phyloP scores from a whole-genome alignment of 2,113 vertebrate species.

The Azemiops feae region DNA sequence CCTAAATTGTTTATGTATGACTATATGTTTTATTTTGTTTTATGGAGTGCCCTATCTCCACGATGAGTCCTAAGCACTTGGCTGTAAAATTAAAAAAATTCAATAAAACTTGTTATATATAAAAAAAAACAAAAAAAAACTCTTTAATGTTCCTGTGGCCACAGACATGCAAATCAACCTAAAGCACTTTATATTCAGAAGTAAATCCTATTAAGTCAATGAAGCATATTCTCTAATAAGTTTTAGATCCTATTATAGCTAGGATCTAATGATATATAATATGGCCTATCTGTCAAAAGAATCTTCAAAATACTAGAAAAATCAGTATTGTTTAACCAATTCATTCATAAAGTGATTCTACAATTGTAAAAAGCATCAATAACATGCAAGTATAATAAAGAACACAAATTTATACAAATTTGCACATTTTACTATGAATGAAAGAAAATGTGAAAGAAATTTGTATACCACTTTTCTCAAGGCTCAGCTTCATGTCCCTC shows the following conservation, averaged over 20 bases:
- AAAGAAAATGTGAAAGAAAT: not conserved
- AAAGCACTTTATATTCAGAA: not conserved
- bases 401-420: not conserved
- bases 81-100: too few relatives aligned
- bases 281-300: not conserved
- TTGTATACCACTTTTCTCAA: not conserved
- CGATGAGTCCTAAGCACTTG: too few relatives aligned
- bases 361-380: not conserved
- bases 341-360: not conserved
- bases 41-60: too few relatives aligned
- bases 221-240: not conserved
- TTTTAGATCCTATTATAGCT: not conserved
- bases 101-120: too few relatives aligned
- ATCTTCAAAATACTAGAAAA: not conserved
- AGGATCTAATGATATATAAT: not conserved
- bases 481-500: not conserved
- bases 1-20: too few relatives aligned
- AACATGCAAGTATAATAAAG: not conserved
- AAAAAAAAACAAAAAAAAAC: too few relatives aligned
- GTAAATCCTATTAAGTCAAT: not conserved
- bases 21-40: too few relatives aligned
- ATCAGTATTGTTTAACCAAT: not conserved
- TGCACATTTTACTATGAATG: not conserved
- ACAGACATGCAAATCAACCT: not conserved
- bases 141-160: not conserved